Percentiles rank a stretch among this genome's conserved stretches.
phyloP scores from a whole-genome alignment of 1,140 invertebrate species.

The Reticulitermes speratus region DNA sequence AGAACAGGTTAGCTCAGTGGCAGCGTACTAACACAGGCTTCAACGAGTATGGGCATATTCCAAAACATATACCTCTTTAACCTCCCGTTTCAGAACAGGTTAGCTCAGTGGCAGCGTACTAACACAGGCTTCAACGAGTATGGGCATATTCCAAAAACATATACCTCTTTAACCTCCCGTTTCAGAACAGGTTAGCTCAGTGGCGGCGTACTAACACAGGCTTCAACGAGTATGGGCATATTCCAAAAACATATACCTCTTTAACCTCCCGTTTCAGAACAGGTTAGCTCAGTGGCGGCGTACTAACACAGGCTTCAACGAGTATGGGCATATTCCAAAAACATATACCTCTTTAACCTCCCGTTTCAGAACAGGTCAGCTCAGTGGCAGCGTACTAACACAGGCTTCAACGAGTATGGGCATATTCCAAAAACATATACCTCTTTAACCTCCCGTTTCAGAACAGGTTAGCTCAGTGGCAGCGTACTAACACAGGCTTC shows the following conservation, averaged over 20 bases:
- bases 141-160: not conserved
- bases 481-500: not conserved
- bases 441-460: not conserved
- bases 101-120: too few species aligned
- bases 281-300: too few species aligned
- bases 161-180: too few species aligned
- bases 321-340: not conserved
- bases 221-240: not conserved
- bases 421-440: not conserved
- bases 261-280: not conserved
- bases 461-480: too few species aligned
- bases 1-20: too few species aligned
- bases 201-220: not conserved
- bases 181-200: not conserved
- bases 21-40: not conserved
- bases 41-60: not conserved
- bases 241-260: not conserved
- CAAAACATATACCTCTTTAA: not conserved
- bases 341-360: too few species aligned
- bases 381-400: too few species aligned
- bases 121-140: not conserved
- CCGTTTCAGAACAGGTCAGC: not conserved
- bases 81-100: not conserved
- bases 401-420: not conserved
- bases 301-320: not conserved